phyloP scores from a whole-genome alignment of 92 coral and sea anemone genomes.

The Bergia puertoricense region DNA sequence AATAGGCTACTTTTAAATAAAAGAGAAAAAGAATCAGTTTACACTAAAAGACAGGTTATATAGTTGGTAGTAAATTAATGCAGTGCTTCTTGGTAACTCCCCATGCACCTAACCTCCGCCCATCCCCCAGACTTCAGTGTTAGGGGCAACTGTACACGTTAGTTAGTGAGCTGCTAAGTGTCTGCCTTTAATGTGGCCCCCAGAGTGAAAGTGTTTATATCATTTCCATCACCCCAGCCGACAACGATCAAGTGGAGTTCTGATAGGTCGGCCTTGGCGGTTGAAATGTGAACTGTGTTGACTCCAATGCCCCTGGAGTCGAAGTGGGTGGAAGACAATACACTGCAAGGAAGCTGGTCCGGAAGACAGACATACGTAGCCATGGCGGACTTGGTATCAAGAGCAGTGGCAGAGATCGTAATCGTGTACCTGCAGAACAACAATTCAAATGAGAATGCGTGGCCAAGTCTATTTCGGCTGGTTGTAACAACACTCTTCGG shows the following conservation, averaged over 20 bases:
- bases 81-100: no score
- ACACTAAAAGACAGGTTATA: no score
- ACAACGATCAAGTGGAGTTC: slow-evolving; percentile 65
- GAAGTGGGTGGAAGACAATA: slow-evolving; percentile 57
- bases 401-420: slow-evolving; percentile 57
- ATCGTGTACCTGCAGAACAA: slow-evolving; percentile 55
- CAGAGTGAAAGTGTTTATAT: slow-evolving; percentile 59
- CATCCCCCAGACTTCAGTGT: not conserved
- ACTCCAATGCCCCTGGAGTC: slow-evolving; percentile 76
- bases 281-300: slow-evolving; percentile 62
- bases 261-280: slow-evolving; percentile 51
- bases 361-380: slow-evolving; percentile 74
- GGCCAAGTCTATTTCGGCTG: no score
- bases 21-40: no score
- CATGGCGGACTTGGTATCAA: slow-evolving; percentile 72
- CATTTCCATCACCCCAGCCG: slow-evolving; percentile 79
- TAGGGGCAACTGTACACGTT: not conserved
- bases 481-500: not conserved
- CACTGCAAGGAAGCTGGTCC: slow-evolving; percentile 56
- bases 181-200: slow-evolving; percentile 58
- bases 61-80: no score
- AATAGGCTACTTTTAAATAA: no score
- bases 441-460: not conserved
- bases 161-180: not conserved
- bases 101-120: not conserved